Evolutionary conservation across 2,888 invertebrate genomes (phyloP).

Genomic region (Platerodrilus igneus): DNA sequence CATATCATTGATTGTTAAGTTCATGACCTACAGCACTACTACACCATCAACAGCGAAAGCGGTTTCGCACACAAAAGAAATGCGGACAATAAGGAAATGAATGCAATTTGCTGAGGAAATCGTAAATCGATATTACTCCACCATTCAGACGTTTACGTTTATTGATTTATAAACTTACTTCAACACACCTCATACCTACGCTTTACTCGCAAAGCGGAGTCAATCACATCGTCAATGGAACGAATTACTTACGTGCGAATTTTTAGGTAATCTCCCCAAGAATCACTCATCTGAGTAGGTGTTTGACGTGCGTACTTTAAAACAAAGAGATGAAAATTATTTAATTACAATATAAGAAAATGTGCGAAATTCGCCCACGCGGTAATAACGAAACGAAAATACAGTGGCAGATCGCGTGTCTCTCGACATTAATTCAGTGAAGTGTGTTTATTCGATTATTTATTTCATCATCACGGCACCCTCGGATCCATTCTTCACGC

Average conservation of each 20-base stretch:
- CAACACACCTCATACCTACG: too few species aligned
- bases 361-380: slow-evolving; percentile 46
- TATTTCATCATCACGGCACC: slow-evolving; percentile 42
- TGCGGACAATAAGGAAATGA: slow-evolving; percentile 34
- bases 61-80: slow-evolving; percentile 30
- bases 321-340: too few species aligned
- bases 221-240: too few species aligned
- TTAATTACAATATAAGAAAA: slow-evolving; percentile 14
- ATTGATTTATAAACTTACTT: too few species aligned
- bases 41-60: slow-evolving; percentile 50
- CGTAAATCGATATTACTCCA: slow-evolving; percentile 24
- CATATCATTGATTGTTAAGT: slow-evolving; percentile 49
- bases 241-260: too few species aligned
- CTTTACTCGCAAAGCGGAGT: too few species aligned
- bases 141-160: slow-evolving; percentile 29
- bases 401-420: slow-evolving; percentile 41
- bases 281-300: too few species aligned
- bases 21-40: slow-evolving; percentile 49
- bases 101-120: slow-evolving; percentile 29
- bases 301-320: too few species aligned
- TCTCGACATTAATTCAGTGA: slow-evolving; percentile 42
- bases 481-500: slow-evolving; percentile 42
- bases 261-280: too few species aligned
- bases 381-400: slow-evolving; percentile 54
- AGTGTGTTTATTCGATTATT: slow-evolving; percentile 48